phyloP scores from a whole-genome alignment of 2,888 invertebrate species.

The Acholoe squamosa region DNA sequence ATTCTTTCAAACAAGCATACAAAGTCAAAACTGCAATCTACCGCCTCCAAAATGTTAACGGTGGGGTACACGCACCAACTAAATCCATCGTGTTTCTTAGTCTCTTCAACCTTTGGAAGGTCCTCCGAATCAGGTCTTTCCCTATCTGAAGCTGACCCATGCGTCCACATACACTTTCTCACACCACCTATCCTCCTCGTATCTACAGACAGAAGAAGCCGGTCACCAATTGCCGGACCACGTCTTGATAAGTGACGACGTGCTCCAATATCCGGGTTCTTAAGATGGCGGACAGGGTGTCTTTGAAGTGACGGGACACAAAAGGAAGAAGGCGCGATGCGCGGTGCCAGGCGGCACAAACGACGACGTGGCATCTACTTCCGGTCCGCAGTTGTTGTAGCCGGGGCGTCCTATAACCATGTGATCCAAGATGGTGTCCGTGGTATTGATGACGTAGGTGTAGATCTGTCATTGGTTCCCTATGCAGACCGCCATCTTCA shows the following conservation, averaged over 20 bases:
- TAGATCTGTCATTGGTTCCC: not conserved
- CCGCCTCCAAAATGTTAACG: no score
- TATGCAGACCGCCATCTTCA: no score
- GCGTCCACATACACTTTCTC: not conserved
- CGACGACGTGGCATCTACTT: constrained; percentile 27
- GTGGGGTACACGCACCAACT: no score
- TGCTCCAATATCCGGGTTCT: constrained; percentile 46
- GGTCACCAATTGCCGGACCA: constrained; percentile 18
- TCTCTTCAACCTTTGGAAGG: no score
- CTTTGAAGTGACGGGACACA: constrained; percentile 51
- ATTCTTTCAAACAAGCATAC: no score
- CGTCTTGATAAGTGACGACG: constrained; percentile 9
- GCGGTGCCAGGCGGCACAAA: not conserved
- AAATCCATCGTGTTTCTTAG: no score
- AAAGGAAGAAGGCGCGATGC: not conserved
- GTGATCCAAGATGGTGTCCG: not conserved
- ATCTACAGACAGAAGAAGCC: not conserved
- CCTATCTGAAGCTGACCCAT: no score
- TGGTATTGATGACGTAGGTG: not conserved
- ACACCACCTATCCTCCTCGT: not conserved
- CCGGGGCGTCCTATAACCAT: not conserved
- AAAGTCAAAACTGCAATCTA: no score
- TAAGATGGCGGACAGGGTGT: not conserved
- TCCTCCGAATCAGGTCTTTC: no score
- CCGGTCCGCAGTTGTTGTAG: constrained; percentile 29